Base-by-base conservation (phyloP, 2,113 vertebrate species). In the Syngnathus floridae region DNA sequence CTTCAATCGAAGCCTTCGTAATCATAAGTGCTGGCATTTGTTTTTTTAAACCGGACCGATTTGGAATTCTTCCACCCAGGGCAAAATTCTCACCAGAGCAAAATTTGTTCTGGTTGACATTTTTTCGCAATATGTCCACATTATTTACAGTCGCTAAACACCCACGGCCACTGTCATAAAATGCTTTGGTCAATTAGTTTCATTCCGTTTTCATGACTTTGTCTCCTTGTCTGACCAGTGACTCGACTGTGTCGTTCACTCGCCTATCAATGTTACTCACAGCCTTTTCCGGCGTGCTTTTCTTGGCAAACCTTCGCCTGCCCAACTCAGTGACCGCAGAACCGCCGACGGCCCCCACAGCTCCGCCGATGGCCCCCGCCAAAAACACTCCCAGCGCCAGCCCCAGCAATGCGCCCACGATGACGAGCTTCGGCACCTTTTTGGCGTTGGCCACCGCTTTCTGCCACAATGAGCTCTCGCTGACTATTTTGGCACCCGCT, bases 331-430 rank as follows among this genome's bases (percentile, higher is more conserved):
- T 71, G 1, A 49, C 70, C 2, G 61, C 86, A 22, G 87, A 83
- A 19, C 90, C 91, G 51, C 83, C 75, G 8, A 75, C 81, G 35
- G 87, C 84, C 3, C 91, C 91, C 0, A 87, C 64, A 9, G 83
- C 89, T 21, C 86, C 91, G 4, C 91, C 90, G 35, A 88, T 35
- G n/a, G 75, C 67, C 1, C 91, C 90, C 0, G 75, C 85, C 1
- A 90, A 69, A 66, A 89, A 69, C 63, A 90, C 67, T 0, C 91
- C 91, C 0, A 91, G 70, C 57, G 82, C 65, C 65, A 88, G 83
- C 38, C 91, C 91, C 13, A 90, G 65, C 66, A 92, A 7, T 0
- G 87, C 87, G 1, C 85, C 90, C 1, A 22, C 83, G 0, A 85
- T 76, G 10, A 87, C 78, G 0, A 81, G 70, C 62, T 61, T 83